Percentiles rank a stretch among this genome's conserved stretches.
phyloP scores from a whole-genome alignment of 2,113 vertebrate genomes.

The Sinocyclocheilus anophthalmus region DNA sequence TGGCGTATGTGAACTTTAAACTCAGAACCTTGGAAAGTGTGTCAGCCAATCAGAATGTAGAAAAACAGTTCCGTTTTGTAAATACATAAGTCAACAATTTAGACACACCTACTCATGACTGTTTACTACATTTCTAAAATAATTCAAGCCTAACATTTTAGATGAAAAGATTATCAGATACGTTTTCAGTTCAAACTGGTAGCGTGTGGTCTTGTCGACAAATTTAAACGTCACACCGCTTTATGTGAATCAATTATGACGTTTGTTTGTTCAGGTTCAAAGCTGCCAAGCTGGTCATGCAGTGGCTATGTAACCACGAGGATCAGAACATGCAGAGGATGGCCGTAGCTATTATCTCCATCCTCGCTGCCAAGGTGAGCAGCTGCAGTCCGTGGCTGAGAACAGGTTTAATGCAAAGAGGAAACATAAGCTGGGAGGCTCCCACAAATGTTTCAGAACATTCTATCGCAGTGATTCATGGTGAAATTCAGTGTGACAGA shows the following conservation, averaged over 20 bases:
- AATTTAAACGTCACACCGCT: not conserved
- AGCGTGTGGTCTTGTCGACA: not conserved
- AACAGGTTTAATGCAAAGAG: not conserved
- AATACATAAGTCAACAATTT: not conserved
- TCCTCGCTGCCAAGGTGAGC: conserved; percentile 94
- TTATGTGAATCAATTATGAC: not conserved
- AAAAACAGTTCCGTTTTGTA: not conserved
- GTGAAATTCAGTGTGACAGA: not conserved
- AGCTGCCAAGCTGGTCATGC: conserved; percentile 98
- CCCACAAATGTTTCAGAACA: not conserved
- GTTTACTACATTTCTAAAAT: too few species aligned
- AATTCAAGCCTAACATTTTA: not conserved
- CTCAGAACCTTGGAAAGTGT: too few species aligned
- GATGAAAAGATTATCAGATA: not conserved
- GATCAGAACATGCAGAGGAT: conserved; percentile 99
- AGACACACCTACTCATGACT: not conserved
- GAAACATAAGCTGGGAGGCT: not conserved
- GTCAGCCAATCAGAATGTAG: not conserved
- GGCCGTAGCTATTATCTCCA: conserved; percentile 98
- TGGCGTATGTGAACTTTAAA: too few species aligned
- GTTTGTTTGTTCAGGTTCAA: conserved; percentile 83
- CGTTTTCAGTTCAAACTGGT: not conserved
- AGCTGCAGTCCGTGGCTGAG: not conserved
- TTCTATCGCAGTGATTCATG: not conserved
- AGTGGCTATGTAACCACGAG: conserved; percentile 99